phyloP scores from a whole-genome alignment of 1,140 invertebrate species.

The Sitobion miscanthi region DNA sequence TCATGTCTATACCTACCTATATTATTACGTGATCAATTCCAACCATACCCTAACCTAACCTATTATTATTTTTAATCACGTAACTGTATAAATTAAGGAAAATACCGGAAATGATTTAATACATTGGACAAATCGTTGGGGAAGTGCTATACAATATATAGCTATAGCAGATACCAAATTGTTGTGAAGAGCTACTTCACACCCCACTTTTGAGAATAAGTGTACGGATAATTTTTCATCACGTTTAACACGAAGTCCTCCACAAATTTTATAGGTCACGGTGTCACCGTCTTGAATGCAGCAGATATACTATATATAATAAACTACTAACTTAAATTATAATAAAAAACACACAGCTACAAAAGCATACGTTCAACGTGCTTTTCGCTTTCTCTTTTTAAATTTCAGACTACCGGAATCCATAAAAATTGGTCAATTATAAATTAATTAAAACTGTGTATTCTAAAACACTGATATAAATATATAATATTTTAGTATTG shows the following conservation, averaged over 20 bases:
- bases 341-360: not conserved
- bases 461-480: not conserved
- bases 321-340: not conserved
- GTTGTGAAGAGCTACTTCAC: not conserved
- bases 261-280: not conserved
- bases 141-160: not conserved
- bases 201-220: not conserved
- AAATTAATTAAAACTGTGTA: not conserved
- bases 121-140: not conserved
- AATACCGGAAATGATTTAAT: not conserved
- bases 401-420: not conserved
- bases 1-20: not conserved
- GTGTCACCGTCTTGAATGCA: not conserved
- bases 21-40: not conserved
- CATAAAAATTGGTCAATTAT: not conserved
- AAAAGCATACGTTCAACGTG: not conserved
- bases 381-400: not conserved
- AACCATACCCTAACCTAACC: not conserved
- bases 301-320: not conserved
- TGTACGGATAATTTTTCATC: slow-evolving; percentile 36
- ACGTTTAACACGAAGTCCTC: slow-evolving; percentile 28
- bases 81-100: not conserved
- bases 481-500: not conserved
- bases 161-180: not conserved
- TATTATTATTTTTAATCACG: not conserved